Conservation (phyloP, 2,113 vertebrate species). For the Prunella himalayana region DNA sequence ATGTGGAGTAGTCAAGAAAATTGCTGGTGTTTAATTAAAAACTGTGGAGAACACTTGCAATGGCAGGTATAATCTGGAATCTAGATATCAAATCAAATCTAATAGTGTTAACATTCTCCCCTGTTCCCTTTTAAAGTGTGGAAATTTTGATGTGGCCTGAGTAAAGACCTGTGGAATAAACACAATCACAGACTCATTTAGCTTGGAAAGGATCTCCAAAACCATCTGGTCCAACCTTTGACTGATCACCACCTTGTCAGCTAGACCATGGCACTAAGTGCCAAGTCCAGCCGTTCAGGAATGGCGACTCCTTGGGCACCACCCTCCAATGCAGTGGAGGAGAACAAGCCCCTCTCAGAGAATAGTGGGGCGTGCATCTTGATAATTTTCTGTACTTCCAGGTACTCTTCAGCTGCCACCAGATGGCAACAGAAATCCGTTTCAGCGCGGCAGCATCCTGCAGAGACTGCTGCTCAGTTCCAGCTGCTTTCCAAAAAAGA, state of each 20-base stretch:
- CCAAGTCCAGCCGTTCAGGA: neutral
- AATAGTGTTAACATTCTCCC: neutral
- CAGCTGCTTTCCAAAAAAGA: neutral
- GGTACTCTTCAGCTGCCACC: neutral
- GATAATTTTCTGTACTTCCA: neutral
- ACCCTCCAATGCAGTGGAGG: neutral
- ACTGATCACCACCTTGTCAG: neutral
- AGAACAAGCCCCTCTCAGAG: neutral
- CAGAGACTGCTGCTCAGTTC: neutral
- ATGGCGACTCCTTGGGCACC: neutral
- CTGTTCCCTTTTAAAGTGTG: neutral
- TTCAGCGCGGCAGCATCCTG: neutral
- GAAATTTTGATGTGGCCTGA: neutral
- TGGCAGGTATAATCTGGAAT: neutral
- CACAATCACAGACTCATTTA: neutral
- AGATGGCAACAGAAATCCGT: slow-evolving; percentile 52
- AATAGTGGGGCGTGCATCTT: neutral
- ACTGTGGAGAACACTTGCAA: neutral
- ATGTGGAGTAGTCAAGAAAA: neutral
- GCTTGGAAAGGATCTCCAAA: neutral
- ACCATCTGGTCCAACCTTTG: neutral
- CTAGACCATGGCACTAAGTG: neutral
- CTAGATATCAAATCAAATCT: neutral
- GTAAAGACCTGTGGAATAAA: neutral
- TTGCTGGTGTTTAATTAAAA: neutral